A percentile compares a stretch with the other conserved stretches of the same genome.
These are phyloP conservation scores for Pollicipes pollicipes DNA, from an alignment of 1,140 invertebrate genomes.

Conservation along the genomic window DNA sequence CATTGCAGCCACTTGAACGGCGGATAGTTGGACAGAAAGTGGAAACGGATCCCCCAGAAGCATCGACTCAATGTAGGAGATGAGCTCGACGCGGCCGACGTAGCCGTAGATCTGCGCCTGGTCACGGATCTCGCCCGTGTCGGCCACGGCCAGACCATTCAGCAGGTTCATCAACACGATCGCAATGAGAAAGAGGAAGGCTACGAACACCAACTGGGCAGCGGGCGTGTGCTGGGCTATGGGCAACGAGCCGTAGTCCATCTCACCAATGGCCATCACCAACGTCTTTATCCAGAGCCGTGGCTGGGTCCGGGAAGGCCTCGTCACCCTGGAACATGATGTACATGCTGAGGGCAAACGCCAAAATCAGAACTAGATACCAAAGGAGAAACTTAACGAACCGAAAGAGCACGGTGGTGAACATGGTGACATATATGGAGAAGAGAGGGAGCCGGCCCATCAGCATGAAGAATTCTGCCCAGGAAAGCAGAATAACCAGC, in stretches of 20 bases:
- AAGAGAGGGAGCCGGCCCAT: constrained; percentile 50
- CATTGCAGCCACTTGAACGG: constrained; percentile 12
- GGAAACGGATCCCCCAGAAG: constrained; percentile 31
- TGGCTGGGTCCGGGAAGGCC: constrained; percentile 14
- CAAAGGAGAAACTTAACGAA: constrained; percentile 21
- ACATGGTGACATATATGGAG: constrained; percentile 33
- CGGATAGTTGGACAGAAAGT: constrained; percentile 11
- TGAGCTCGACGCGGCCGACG: constrained; percentile 44
- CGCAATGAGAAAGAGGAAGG: constrained; percentile 23
- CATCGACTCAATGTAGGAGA: constrained; percentile 51
- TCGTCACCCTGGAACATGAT: constrained; percentile 20
- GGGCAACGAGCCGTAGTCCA: constrained; percentile 21
- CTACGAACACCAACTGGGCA: constrained; percentile 20
- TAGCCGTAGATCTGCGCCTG: constrained; percentile 54
- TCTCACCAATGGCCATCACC: constrained; percentile 22
- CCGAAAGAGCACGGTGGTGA: constrained; percentile 19
- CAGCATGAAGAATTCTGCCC: constrained; percentile 50
- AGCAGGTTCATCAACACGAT: constrained; percentile 23
- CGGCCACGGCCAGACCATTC: constrained; percentile 23
- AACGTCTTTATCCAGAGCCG: constrained; percentile 19
- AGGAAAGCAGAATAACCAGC: constrained; percentile 47
- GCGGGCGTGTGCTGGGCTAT: constrained; percentile 14
- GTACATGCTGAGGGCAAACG: constrained; percentile 23
- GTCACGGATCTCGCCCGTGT: constrained; percentile 21
- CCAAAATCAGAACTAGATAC: constrained; percentile 20